Evolutionary conservation across 35 echinoderm and acorn worm genomes (phyloP).

Genomic region (Holothuria glaberrima): DNA sequence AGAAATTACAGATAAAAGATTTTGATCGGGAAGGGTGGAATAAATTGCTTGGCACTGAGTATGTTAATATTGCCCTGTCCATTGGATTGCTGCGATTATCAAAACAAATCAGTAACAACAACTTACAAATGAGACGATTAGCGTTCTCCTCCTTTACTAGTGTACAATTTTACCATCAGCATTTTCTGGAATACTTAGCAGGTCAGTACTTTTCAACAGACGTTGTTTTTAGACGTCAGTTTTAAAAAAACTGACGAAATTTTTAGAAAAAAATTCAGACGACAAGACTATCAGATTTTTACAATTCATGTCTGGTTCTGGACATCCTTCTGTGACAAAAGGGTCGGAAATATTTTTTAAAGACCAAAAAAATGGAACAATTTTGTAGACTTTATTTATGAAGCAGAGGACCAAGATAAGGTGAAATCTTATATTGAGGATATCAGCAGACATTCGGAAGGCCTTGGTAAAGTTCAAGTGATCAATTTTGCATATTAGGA

Average conservation of each 20-base stretch:
- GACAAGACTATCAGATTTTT: background rate
- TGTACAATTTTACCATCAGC: constrained; percentile 13
- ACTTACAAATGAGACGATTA: background rate
- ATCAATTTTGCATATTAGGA: too few species aligned
- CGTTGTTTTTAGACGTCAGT: too few species aligned
- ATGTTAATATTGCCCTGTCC: background rate
- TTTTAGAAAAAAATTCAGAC: background rate
- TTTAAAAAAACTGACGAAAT: background rate
- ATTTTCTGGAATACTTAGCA: constrained; percentile 18
- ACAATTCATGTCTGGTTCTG: constrained; percentile 7
- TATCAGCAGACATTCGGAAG: background rate
- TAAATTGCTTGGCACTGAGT: background rate
- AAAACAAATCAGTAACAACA: constrained; percentile 1
- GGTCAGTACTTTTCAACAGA: constrained; percentile 6
- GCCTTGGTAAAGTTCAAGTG: too few species aligned
- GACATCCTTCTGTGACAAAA: background rate
- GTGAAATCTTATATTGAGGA: background rate
- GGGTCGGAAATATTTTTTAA: background rate
- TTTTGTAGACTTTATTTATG: constrained; percentile 17
- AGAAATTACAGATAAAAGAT: background rate
- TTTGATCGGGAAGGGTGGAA: background rate
- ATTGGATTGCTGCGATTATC: constrained; percentile 19
- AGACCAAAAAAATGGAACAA: constrained; percentile 1
- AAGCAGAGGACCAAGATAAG: background rate
- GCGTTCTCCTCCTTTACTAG: background rate